phyloP scores from a whole-genome alignment of 1,140 invertebrate genomes.

The Drosophila kurseongensis region DNA sequence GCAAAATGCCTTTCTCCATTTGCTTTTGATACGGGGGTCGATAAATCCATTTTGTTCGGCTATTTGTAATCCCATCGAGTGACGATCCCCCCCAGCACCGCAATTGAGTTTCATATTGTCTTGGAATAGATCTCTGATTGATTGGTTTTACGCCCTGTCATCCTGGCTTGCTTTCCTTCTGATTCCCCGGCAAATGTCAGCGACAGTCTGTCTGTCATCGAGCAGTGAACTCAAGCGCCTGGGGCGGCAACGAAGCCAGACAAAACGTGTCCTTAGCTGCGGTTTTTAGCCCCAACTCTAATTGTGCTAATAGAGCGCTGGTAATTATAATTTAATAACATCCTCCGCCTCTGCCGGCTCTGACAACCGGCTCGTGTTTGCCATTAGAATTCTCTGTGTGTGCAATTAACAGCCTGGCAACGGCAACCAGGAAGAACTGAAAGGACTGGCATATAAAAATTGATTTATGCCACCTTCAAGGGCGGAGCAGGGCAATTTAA shows the following conservation, averaged over 20 bases:
- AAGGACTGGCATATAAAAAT: slow-evolving; percentile 47
- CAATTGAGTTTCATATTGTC: slow-evolving; percentile 5
- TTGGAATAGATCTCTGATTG: slow-evolving; percentile 34
- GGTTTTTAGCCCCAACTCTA: slow-evolving; percentile 49
- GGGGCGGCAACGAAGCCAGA: slow-evolving; percentile 17
- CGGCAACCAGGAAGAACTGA: slow-evolving; percentile 11
- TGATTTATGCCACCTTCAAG: slow-evolving; percentile 57
- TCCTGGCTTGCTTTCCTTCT: slow-evolving; percentile 1
- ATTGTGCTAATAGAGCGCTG: slow-evolving; percentile 72
- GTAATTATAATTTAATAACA: slow-evolving; percentile 81
- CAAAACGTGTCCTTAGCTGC: slow-evolving; percentile 35
- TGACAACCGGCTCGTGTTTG: slow-evolving; percentile 62
- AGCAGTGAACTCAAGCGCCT: slow-evolving; percentile 15
- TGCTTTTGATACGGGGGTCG: neutral
- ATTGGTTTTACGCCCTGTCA: slow-evolving; percentile 24
- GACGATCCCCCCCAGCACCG: neutral
- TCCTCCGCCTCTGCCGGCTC: slow-evolving; percentile 2
- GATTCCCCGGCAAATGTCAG: slow-evolving; percentile 1
- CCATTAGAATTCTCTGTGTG: slow-evolving; percentile 61
- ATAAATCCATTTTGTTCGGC: slow-evolving; percentile 10
- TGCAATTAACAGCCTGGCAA: slow-evolving; percentile 60
- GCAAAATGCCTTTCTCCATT: slow-evolving; percentile 32
- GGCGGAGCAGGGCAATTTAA: slow-evolving; percentile 47
- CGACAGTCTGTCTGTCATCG: slow-evolving; percentile 18
- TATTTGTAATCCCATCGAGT: slow-evolving; percentile 14